Evolutionary conservation across 2,888 invertebrate genomes (phyloP).

Genomic region (Lasioglossum figueresi): DNA sequence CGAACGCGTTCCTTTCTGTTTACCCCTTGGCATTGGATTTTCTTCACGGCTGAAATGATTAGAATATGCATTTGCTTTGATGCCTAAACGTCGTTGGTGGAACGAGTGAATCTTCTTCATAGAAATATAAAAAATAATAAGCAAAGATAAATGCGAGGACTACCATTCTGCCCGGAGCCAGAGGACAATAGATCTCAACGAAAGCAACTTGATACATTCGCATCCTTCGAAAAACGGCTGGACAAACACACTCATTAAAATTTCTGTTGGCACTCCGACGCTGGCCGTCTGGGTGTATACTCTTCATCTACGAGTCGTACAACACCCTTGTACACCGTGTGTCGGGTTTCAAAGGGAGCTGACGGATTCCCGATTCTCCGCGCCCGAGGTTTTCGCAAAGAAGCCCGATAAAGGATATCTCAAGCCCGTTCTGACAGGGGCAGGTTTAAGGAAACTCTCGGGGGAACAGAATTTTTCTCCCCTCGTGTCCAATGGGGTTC

Average conservation of each 20-base stretch:
- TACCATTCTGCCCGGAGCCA: neutral
- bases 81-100: no score
- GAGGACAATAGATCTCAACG: neutral
- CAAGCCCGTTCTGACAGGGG: constrained; percentile 11
- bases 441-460: constrained; percentile 46
- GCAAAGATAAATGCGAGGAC: neutral
- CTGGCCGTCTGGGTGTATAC: neutral
- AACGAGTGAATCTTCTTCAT: no score
- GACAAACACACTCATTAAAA: neutral
- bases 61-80: no score
- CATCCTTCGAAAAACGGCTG: neutral
- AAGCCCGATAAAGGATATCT: constrained; percentile 56
- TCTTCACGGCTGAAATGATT: no score
- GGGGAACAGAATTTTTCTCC: constrained; percentile 47
- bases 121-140: no score
- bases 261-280: neutral
- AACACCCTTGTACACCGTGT: constrained; percentile 22
- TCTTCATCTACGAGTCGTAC: neutral
- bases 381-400: constrained; percentile 29
- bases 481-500: constrained; percentile 44
- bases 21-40: no score
- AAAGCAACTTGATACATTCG: neutral
- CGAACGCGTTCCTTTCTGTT: no score
- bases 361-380: constrained; percentile 23
- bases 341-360: constrained; percentile 55